These are phyloP conservation scores for Brachycybe producta DNA, from an alignment of 2,888 invertebrate genomes.

Conservation along the genomic window DNA sequence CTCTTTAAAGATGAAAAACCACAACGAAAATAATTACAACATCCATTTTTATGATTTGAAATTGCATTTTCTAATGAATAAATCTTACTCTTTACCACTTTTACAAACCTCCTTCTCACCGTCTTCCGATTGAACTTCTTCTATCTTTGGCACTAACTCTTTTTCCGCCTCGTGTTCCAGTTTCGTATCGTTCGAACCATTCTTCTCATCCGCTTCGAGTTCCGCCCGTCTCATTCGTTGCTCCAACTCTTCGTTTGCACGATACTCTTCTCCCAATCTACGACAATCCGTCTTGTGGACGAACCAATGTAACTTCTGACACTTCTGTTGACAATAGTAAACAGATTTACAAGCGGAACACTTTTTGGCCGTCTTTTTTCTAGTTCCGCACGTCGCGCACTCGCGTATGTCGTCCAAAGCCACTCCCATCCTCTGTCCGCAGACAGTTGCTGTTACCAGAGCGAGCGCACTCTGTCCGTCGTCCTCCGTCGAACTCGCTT, in stretches of 20 bases:
- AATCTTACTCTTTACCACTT: background rate
- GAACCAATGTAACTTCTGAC: slow-evolving; percentile 67
- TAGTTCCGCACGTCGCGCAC: slow-evolving; percentile 64
- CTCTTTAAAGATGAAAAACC: too few species aligned
- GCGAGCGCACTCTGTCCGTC: slow-evolving; percentile 58
- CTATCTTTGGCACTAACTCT: too few species aligned
- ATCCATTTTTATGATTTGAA: too few species aligned
- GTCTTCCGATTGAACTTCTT: background rate
- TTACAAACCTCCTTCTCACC: background rate
- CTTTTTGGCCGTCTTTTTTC: slow-evolving; percentile 72
- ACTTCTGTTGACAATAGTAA: slow-evolving; percentile 85
- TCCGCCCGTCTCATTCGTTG: background rate
- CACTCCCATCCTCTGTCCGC: slow-evolving; percentile 60
- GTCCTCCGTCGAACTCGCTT: slow-evolving; percentile 49
- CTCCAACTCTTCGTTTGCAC: background rate
- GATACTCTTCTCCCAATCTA: slow-evolving; percentile 2
- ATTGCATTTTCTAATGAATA: too few species aligned
- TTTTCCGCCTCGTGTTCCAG: too few species aligned
- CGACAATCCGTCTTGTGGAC: slow-evolving; percentile 34
- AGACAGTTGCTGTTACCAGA: slow-evolving; percentile 63
- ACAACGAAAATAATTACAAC: too few species aligned
- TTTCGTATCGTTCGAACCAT: too few species aligned
- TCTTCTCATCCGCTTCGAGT: too few species aligned
- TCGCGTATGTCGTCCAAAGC: slow-evolving; percentile 33
- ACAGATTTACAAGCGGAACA: slow-evolving; percentile 89